A percentile compares a stretch with the other conserved stretches of the same genome.
Evolutionary conservation across 2,797 vertebrate species (phyloP).

Genomic region (Acipenser oxyrinchus): DNA sequence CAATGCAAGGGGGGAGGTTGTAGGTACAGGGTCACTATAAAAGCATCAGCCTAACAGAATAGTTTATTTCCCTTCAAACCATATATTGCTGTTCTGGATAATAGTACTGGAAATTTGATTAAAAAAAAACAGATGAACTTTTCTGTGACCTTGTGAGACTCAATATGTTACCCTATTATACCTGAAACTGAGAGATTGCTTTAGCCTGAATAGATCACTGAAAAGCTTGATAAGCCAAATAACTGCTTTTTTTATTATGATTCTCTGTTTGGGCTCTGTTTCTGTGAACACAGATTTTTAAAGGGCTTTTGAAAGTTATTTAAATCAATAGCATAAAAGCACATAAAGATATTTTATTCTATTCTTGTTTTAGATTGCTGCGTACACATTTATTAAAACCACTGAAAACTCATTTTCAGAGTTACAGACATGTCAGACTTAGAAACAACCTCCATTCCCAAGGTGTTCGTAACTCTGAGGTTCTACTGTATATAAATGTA

Average conservation of each 20-base stretch:
- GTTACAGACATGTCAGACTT: no score
- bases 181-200: slow-evolving; percentile 21
- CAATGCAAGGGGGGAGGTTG: not conserved
- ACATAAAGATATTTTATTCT: no score
- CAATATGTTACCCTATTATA: slow-evolving; percentile 34
- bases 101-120: slow-evolving; percentile 43
- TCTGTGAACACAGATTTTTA: no score
- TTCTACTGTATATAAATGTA: no score
- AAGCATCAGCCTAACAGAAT: slow-evolving; percentile 25
- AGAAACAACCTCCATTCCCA: no score
- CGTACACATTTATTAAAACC: no score
- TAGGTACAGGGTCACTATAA: slow-evolving; percentile 13
- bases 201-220: slow-evolving; percentile 12
- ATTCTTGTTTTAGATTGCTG: no score
- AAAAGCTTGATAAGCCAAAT: slow-evolving; percentile 28
- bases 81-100: slow-evolving; percentile 37
- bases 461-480: no score
- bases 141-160: slow-evolving; percentile 42
- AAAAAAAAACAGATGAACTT: slow-evolving; percentile 42
- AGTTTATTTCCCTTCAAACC: slow-evolving; percentile 22
- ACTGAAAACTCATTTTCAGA: no score
- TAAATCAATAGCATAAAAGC: no score
- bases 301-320: no score
- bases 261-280: not conserved
- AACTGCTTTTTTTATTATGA: slow-evolving; percentile 14